phyloP scores from a whole-genome alignment of 2,113 vertebrate genomes.

The Leptosomus discolor region DNA sequence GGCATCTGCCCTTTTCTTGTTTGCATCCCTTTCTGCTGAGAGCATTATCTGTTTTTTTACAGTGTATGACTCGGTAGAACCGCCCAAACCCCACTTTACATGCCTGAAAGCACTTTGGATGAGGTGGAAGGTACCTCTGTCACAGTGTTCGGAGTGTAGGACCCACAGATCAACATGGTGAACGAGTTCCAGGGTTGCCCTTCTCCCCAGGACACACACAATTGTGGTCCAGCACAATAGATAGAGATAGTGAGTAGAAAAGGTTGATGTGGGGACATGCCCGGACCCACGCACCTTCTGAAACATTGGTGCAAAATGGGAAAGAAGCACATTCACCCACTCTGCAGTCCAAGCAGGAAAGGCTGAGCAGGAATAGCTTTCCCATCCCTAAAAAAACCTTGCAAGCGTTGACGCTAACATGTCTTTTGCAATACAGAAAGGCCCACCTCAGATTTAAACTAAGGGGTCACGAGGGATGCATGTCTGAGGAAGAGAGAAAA shows the following conservation, averaged over 20 bases:
- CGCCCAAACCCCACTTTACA: not conserved
- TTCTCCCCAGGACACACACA: not conserved
- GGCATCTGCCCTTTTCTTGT: constrained; percentile 30
- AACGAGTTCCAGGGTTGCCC: not conserved
- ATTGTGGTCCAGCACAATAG: not conserved
- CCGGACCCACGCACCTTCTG: not conserved
- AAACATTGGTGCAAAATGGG: not conserved
- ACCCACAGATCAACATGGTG: not conserved
- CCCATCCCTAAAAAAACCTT: not conserved
- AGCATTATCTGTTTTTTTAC: not conserved
- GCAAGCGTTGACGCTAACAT: not conserved
- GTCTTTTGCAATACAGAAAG: not conserved
- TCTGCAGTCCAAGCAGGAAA: not conserved
- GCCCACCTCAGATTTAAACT: not conserved
- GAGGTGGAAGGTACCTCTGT: not conserved
- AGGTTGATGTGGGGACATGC: accelerated
- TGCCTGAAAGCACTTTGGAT: not conserved
- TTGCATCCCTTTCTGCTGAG: not conserved
- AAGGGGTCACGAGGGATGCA: not conserved
- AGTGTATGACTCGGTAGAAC: not conserved
- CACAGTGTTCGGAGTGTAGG: not conserved
- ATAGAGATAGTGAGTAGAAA: not conserved
- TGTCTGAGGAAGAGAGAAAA: not conserved
- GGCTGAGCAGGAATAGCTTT: not conserved
- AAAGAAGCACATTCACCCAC: not conserved